Evolutionary conservation across 2,113 vertebrate species (phyloP), one percentile per base, ranked within the genome.

Genomic region (Plestiodon gilberti): DNA sequence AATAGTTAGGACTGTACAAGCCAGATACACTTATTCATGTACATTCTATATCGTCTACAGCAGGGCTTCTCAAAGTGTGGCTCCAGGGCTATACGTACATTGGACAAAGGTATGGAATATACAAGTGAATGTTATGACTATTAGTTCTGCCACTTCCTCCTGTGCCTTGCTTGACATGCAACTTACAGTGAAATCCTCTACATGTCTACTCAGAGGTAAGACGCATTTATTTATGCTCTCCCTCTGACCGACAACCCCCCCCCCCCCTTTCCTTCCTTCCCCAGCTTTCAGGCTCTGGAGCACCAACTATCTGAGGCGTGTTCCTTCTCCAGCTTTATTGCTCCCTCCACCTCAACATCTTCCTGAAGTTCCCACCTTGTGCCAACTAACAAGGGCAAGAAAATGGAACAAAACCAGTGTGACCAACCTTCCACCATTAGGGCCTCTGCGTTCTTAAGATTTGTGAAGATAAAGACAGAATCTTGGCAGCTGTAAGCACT

Each of bases 1-100:
- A 79, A 79, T 8, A 18, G 33, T 3, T 25, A 13, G 30, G 52
- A 15, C 10, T 59, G 2, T 59, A 33, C 1, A 52, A 62, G 22
- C 38, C 30, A 62, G n/a, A 35, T 52, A 74, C 10, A 57, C 18
- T 20, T 0, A 0, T 35, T 1, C 6, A 57, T 83, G 62, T 81
- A 4, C 57, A 85, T 0, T 33, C 75, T 20, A 25, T 61, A 0
- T 23, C 48, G 15, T 78, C 80, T 76, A 71, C 2, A 65, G 33
- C 48, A 61, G 55, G n/a, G n/a, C n/a, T n/a, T n/a, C n/a, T 18
- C 33, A 48, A 48, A 5, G 43, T 48, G 8, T 48, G 43, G 8
- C 43, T 48, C 43, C 43, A 48, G 4, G 43, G 43, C 4, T 48
- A 62, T 25, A 0, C 30, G 1, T 14, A 76, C 15, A 17, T 28